Evolutionary conservation across 2,113 vertebrate species (phyloP), one percentile per base, ranked within the genome.

Genomic region (Eonycteris spelaea): DNA sequence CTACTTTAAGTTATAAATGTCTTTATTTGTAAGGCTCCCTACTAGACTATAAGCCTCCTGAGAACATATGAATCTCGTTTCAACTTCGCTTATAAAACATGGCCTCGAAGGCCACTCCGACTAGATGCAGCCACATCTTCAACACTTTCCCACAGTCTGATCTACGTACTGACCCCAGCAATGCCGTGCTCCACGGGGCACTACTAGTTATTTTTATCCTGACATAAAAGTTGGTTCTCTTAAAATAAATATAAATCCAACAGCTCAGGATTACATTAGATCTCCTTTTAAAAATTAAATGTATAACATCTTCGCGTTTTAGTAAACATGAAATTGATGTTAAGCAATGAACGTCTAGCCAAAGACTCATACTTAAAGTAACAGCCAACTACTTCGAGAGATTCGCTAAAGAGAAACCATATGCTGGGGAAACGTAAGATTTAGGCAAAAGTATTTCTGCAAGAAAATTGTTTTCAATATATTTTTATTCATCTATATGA

Each of bases 151-250:
- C 33, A 53, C 33, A 53, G 48, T 80, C 45, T 19, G 40, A 75
- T 9, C 28, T n/a, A 15, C 45, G 14, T 57, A 48, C 55, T 45
- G 51, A 18, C 45, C 28, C 35, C 13, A 0, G 5, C 30, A 7
- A 28, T 16, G 5, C 53, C 40, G 18, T 14, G n/a, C 13, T 86
- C 35, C 26, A 73, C 40, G 90, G 9, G 33, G 67, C 51, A 84
- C 71, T 33, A 77, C 9, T 68, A 22, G 35, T 67, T 85, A 89
- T 78, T 86, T 96, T 89, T 86, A 96, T 90, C 30, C 78, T 89
- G 16, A 88, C 86, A 85, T 24, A 45, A 93, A 86, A 87, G n/a
- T 6, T 26, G 22, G 78, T 35, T 82, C 14, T 43, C 43, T 80
- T 95, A 57, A 74, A 78, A 16, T 95, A 63, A 74, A 78, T 21